These are phyloP conservation scores for Tenualosa ilisha DNA, from an alignment of 2,797 vertebrate species.

Conservation along the genomic window DNA sequence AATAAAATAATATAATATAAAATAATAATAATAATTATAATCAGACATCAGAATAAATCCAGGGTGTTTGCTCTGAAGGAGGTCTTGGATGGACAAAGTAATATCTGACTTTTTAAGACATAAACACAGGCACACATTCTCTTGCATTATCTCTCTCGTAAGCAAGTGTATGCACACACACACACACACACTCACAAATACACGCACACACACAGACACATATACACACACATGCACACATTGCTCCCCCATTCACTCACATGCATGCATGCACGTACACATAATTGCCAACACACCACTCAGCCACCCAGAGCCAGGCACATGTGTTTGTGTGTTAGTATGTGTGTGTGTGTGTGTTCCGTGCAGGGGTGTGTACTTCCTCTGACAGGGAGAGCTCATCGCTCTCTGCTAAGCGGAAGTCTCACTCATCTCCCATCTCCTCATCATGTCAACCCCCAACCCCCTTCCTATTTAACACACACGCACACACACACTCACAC, in stretches of 20 bases:
- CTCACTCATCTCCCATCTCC: conserved; percentile 68
- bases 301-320: conserved; percentile 3
- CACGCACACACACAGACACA: neutral
- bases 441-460: conserved; percentile 67
- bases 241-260: conserved; percentile 13
- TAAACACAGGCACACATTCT: neutral
- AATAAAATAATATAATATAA: too few relatives aligned
- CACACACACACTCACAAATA: conserved; percentile 1
- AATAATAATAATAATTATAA: too few relatives aligned
- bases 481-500: neutral
- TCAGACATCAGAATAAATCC: too few relatives aligned
- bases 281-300: conserved; percentile 21
- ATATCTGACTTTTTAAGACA: neutral
- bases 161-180: neutral
- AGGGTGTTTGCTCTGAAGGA: too few relatives aligned
- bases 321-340: neutral
- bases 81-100: too few relatives aligned
- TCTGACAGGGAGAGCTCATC: conserved; percentile 6
- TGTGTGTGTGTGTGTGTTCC: neutral
- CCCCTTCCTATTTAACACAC: conserved; percentile 27
- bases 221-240: neutral
- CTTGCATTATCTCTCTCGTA: neutral
- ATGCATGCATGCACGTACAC: conserved; percentile 15
- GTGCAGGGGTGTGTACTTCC: neutral
- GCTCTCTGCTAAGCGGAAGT: conserved; percentile 77